These are phyloP conservation scores for Pyrochroa serraticornis DNA, from an alignment of 2,888 invertebrate genomes.

Conservation along the genomic window DNA sequence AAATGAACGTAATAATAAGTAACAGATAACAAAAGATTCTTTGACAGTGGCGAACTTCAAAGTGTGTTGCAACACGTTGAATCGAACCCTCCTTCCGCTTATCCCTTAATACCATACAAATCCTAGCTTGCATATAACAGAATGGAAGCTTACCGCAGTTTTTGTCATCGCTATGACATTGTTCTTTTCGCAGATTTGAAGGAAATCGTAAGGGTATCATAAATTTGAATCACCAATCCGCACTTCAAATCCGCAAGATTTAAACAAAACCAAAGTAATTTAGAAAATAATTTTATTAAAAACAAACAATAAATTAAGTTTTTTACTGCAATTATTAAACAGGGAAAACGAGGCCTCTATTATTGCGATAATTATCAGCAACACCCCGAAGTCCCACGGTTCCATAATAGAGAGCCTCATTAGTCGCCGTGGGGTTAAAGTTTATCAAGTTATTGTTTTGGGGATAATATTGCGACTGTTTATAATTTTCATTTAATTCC, in stretches of 20 bases:
- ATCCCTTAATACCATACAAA: conserved; percentile 57
- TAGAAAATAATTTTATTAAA: conserved; percentile 11
- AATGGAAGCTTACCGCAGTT: conserved; percentile 55
- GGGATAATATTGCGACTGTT: conserved; percentile 19
- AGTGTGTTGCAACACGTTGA: conserved; percentile 55
- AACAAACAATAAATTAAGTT: conserved; percentile 5
- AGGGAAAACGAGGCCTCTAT: conserved; percentile 19
- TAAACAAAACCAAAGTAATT: conserved; percentile 7
- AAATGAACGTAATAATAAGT: conserved; percentile 59
- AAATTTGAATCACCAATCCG: conserved; percentile 35
- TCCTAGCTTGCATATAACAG: conserved; percentile 55
- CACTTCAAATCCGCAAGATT: background rate
- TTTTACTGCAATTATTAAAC: conserved; percentile 3
- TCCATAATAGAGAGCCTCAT: conserved; percentile 18
- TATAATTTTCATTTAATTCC: conserved; percentile 37
- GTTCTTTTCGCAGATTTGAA: conserved; percentile 51
- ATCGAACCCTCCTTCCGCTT: conserved; percentile 52
- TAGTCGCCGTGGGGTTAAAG: conserved; percentile 17
- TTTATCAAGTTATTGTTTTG: conserved; percentile 21
- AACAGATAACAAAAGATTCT: conserved; percentile 58
- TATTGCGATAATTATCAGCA: conserved; percentile 4
- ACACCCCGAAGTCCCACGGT: background rate
- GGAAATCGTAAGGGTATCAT: conserved; percentile 40
- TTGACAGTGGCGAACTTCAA: conserved; percentile 57
- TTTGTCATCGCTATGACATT: conserved; percentile 50